These are phyloP conservation scores for Eupithecia subumbrata DNA, from an alignment of 2,888 invertebrate species.

Conservation along the genomic window DNA sequence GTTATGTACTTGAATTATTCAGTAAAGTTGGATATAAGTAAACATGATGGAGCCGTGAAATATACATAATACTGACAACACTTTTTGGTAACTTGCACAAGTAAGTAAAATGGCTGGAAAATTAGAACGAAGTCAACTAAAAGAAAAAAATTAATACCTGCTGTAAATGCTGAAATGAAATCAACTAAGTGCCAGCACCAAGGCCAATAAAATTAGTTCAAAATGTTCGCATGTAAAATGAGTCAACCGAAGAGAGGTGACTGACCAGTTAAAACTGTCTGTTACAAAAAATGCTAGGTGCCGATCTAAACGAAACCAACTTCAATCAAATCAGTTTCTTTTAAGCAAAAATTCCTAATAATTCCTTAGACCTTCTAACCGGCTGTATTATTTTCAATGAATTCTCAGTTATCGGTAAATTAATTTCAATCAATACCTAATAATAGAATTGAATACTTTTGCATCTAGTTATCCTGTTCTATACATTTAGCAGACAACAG, in stretches of 20 bases:
- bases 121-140: not conserved
- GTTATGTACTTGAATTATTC: no score
- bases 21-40: not conserved
- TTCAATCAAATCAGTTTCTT: not conserved
- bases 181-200: slow-evolving; percentile 34
- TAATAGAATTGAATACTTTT: not conserved
- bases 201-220: slow-evolving; percentile 62
- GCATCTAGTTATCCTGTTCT: not conserved
- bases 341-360: no score
- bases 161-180: slow-evolving; percentile 6
- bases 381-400: not conserved
- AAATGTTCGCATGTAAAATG: slow-evolving; percentile 46
- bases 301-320: not conserved
- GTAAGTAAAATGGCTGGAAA: not conserved
- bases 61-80: not conserved
- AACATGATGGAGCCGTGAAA: not conserved
- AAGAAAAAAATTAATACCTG: not conserved
- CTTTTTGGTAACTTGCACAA: not conserved
- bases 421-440: not conserved
- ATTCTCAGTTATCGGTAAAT: not conserved
- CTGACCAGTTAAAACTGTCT: slow-evolving; percentile 47
- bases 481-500: not conserved
- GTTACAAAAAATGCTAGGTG: slow-evolving; percentile 37
- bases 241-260: slow-evolving; percentile 52
- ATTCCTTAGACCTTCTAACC: no score